Conservation (phyloP, 2,113 vertebrate species). For the Pseudopodoces humilis region DNA sequence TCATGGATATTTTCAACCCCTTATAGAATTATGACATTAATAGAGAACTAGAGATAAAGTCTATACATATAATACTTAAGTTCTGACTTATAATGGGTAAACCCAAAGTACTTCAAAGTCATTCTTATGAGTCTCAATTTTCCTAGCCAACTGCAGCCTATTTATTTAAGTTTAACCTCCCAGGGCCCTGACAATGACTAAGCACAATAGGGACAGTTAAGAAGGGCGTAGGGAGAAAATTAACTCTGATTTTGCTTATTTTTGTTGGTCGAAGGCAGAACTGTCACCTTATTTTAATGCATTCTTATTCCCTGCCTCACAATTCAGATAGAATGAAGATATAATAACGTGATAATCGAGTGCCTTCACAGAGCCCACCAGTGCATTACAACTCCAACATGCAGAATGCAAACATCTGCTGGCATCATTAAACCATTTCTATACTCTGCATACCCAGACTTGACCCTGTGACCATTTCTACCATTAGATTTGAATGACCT, state of each 20-base stretch:
- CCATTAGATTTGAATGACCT: slow-evolving; percentile 82
- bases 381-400: slow-evolving; percentile 36
- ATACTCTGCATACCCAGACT: slow-evolving; percentile 66
- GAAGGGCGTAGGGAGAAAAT: slow-evolving; percentile 8
- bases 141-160: slow-evolving; percentile 11
- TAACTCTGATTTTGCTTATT: slow-evolving; percentile 43
- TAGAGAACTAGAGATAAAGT: not conserved
- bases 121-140: not conserved
- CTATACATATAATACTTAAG: not conserved
- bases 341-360: slow-evolving; percentile 40
- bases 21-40: not conserved
- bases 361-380: slow-evolving; percentile 53
- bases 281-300: slow-evolving; percentile 4
- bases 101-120: slow-evolving; percentile 34
- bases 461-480: slow-evolving; percentile 78
- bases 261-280: slow-evolving; percentile 32
- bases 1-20: not conserved
- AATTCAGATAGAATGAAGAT: slow-evolving; percentile 26
- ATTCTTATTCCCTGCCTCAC: slow-evolving; percentile 26
- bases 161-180: slow-evolving; percentile 54
- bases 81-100: not conserved
- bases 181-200: slow-evolving; percentile 50
- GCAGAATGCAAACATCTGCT: slow-evolving; percentile 73
- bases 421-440: slow-evolving; percentile 78
- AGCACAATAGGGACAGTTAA: slow-evolving; percentile 50